These are phyloP conservation scores for Crax fasciolata DNA, from an alignment of 2,797 vertebrate genomes.

Conservation along the genomic window DNA sequence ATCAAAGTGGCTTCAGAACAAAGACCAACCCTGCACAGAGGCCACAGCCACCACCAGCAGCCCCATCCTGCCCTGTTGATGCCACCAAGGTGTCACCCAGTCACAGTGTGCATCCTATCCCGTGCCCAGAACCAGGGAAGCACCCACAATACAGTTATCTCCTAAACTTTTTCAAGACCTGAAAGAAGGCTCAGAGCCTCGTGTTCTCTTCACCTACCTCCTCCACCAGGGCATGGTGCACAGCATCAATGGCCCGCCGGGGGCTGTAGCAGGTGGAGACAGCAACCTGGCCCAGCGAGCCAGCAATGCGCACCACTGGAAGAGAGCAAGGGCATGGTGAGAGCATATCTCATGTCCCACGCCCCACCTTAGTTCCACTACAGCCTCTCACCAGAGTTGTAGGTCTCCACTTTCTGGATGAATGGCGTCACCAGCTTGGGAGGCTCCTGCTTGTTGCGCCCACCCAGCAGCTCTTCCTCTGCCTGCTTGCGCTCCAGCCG, in stretches of 20 bases:
- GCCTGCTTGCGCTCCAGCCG: constrained; percentile 89
- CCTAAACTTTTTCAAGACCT: background rate
- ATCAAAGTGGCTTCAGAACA: background rate
- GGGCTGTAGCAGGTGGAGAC: constrained; percentile 97
- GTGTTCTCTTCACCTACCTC: constrained; percentile 72
- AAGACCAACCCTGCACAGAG: background rate
- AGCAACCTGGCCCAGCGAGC: constrained; percentile 95
- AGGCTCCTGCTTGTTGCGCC: constrained; percentile 87
- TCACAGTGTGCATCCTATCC: background rate
- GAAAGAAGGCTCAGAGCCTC: background rate
- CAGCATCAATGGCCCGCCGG: constrained; percentile 93
- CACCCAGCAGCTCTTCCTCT: constrained; percentile 89
- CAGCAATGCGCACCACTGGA: constrained; percentile 94
- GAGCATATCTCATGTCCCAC: fast-evolving
- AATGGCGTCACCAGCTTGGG: constrained; percentile 93
- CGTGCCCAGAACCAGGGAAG: fast-evolving
- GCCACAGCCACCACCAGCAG: fast-evolving
- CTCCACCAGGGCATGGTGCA: constrained; percentile 84
- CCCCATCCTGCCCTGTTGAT: background rate
- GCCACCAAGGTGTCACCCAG: fast-evolving
- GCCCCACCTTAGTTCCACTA: fast-evolving
- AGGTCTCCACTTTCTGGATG: constrained; percentile 90
- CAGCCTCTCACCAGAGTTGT: constrained; percentile 87
- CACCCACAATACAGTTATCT: background rate
- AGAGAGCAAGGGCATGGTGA: background rate